Percentiles rank a stretch among this genome's conserved stretches.
Evolutionary conservation across 2,888 invertebrate species (phyloP).

Genomic region (Acleris sparsana): DNA sequence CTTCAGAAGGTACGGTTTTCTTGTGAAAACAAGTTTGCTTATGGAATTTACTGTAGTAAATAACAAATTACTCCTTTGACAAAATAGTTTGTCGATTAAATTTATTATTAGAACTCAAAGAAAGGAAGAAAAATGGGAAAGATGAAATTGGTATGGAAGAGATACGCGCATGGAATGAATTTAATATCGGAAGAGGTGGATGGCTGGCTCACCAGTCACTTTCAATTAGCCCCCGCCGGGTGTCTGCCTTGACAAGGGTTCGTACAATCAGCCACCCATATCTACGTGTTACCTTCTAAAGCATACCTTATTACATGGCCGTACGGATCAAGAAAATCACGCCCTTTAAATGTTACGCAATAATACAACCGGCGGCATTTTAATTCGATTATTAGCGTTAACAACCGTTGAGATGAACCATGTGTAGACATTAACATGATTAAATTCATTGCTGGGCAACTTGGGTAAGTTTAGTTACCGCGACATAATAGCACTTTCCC

Average conservation of each 20-base stretch:
- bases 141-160: conserved; percentile 2
- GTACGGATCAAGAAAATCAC: not conserved
- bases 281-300: not conserved
- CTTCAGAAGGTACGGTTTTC: conserved; percentile 5
- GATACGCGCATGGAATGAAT: conserved; percentile 30
- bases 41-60: not conserved
- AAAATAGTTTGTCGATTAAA: not conserved
- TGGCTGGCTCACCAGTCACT: conserved; percentile 46
- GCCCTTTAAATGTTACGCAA: not conserved
- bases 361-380: too few relatives aligned
- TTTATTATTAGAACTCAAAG: conserved; percentile 1
- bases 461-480: too few relatives aligned
- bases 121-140: conserved; percentile 8
- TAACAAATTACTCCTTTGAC: not conserved
- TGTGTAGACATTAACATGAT: too few relatives aligned
- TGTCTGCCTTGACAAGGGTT: conserved; percentile 51
- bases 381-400: not conserved
- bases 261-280: conserved; percentile 41
- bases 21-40: conserved; percentile 17
- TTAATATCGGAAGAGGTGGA: conserved; percentile 35
- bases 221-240: conserved; percentile 51
- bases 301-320: conserved; percentile 10
- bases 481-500: too few relatives aligned
- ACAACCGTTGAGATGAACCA: not conserved
- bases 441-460: too few relatives aligned